A percentile compares a stretch with the other conserved stretches of the same genome.
Conservation (phyloP, 2,797 vertebrate species). For the Syndactyla subalaris region DNA sequence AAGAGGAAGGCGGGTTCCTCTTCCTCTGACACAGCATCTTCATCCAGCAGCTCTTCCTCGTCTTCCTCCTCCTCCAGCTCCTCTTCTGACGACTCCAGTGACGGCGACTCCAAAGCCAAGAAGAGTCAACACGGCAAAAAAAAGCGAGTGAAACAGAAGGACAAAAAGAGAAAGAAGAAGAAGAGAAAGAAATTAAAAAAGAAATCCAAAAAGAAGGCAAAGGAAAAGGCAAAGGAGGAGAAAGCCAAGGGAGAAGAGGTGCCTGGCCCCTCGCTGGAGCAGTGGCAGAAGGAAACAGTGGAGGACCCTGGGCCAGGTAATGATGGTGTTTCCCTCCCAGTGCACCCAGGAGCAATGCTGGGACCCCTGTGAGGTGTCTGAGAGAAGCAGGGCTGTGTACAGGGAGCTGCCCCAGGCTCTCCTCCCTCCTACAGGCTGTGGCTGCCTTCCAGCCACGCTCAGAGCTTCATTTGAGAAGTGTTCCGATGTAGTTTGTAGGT, state of each 20-base stretch:
- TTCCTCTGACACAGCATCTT: conserved; percentile 77
- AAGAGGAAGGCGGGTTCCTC: conserved; percentile 79
- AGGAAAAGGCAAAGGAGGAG: conserved; percentile 66
- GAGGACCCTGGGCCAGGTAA: conserved; percentile 88
- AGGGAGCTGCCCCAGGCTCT: not conserved
- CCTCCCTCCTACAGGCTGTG: fast-evolving
- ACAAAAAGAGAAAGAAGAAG: conserved; percentile 72
- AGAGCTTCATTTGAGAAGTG: not conserved
- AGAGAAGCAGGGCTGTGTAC: not conserved
- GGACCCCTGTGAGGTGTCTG: fast-evolving
- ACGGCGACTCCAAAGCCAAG: conserved; percentile 73
- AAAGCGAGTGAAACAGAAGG: conserved; percentile 75
- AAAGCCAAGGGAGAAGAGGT: conserved; percentile 54
- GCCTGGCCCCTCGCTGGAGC: conserved; percentile 82
- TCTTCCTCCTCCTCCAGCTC: conserved; percentile 78
- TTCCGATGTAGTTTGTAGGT: not conserved
- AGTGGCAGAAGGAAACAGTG: conserved; percentile 85
- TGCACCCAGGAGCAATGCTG: fast-evolving
- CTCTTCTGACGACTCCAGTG: conserved; percentile 78
- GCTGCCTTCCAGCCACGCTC: fast-evolving
- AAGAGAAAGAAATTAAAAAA: conserved; percentile 67
- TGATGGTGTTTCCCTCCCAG: not conserved
- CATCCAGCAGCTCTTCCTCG: conserved; percentile 60
- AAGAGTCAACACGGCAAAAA: conserved; percentile 80
- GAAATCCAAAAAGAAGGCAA: conserved; percentile 71